Evolutionary conservation across 2,888 invertebrate species (phyloP).

Genomic region (Allacma fusca): DNA sequence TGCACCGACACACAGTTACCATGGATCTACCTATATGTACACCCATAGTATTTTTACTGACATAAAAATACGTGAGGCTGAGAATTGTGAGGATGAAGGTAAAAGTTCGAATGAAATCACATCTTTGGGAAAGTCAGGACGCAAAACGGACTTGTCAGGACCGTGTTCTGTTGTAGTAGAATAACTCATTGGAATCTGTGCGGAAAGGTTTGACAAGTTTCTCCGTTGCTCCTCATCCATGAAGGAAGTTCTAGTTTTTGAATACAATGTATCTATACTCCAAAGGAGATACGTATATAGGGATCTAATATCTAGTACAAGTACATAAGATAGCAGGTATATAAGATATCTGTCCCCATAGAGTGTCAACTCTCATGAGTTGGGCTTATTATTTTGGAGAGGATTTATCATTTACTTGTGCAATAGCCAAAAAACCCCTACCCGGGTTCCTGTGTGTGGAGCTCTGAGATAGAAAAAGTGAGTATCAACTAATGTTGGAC

Average conservation of each 20-base stretch:
- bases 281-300: too few relatives aligned
- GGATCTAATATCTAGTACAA: too few relatives aligned
- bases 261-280: too few relatives aligned
- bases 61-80: too few relatives aligned
- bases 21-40: too few relatives aligned
- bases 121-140: background rate
- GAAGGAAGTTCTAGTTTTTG: background rate
- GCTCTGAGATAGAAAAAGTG: background rate
- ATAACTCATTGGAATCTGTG: slow-evolving; percentile 2
- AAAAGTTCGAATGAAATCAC: background rate
- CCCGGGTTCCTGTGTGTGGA: too few relatives aligned
- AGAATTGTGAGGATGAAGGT: background rate
- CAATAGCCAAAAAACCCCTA: too few relatives aligned
- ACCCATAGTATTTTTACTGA: too few relatives aligned
- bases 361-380: too few relatives aligned
- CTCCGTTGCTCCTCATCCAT: background rate
- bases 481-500: background rate
- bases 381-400: background rate
- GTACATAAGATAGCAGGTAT: too few relatives aligned
- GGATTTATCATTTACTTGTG: slow-evolving; percentile 9
- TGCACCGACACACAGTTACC: too few relatives aligned
- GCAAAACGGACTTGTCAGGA: background rate
- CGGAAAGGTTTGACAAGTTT: slow-evolving; percentile 8
- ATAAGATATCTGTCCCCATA: too few relatives aligned
- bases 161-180: background rate